These are phyloP conservation scores for Brotula barbata DNA, from an alignment of 2,797 vertebrate species.

Conservation along the genomic window DNA sequence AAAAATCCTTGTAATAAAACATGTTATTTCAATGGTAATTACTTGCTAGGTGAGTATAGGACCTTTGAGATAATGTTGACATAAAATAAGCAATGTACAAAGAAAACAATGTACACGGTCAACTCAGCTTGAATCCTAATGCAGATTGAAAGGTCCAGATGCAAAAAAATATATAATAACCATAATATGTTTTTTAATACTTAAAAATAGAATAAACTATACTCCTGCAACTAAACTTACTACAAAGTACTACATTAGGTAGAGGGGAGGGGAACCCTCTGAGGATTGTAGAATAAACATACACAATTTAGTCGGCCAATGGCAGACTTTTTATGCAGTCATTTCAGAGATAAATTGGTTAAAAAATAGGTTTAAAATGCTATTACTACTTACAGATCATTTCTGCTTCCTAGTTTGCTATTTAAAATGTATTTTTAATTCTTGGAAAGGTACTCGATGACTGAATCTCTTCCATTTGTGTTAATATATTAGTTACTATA, in stretches of 20 bases:
- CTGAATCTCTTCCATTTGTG: neutral
- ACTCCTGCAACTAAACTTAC: slow-evolving; percentile 13
- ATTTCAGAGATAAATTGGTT: slow-evolving; percentile 19
- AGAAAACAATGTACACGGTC: neutral
- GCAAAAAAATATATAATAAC: too few relatives aligned
- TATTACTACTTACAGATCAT: slow-evolving; percentile 3
- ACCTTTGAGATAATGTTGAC: neutral
- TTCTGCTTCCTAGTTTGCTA: neutral
- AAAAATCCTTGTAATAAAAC: slow-evolving; percentile 8
- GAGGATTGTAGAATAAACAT: slow-evolving; percentile 24
- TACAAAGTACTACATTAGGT: slow-evolving; percentile 18
- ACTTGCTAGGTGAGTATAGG: too few relatives aligned
- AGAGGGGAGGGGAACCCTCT: slow-evolving; percentile 7
- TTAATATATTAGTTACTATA: neutral
- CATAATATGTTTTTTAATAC: too few relatives aligned
- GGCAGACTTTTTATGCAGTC: slow-evolving; percentile 12
- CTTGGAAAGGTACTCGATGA: neutral
- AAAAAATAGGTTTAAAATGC: neutral
- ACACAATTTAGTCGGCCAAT: slow-evolving; percentile 19
- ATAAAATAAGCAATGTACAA: neutral
- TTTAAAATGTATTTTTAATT: slow-evolving; percentile 5
- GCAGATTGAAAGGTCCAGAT: too few relatives aligned
- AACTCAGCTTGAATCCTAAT: neutral
- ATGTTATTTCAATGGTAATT: too few relatives aligned
- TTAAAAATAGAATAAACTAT: slow-evolving; percentile 8